phyloP scores from a whole-genome alignment of 2,113 vertebrate species.

The Microcebus tavaratra region DNA sequence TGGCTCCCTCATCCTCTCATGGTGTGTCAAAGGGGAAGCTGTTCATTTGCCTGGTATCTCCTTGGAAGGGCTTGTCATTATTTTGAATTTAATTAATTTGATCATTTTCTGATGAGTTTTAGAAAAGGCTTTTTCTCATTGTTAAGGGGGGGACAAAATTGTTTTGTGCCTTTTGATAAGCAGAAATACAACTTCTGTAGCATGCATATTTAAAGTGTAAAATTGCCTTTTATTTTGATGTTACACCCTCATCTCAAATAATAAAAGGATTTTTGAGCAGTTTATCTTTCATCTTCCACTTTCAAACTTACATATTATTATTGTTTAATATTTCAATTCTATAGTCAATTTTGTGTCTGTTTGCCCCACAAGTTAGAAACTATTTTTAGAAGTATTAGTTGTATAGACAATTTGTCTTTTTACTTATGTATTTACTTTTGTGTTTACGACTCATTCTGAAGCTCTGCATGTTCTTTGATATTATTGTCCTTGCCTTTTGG shows the following conservation, averaged over 20 bases:
- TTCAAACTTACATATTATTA: not conserved
- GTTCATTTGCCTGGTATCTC: not conserved
- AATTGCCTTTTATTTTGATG: not conserved
- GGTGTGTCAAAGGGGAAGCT: not conserved
- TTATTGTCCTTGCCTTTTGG: not conserved
- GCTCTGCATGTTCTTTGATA: not conserved
- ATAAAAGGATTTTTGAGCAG: not conserved
- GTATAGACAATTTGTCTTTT: not conserved
- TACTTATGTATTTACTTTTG: not conserved
- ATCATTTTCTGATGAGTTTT: not conserved
- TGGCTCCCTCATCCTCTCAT: not conserved
- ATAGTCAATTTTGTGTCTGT: not conserved
- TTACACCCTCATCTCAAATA: not conserved
- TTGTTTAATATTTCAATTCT: not conserved
- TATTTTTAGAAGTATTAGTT: not conserved
- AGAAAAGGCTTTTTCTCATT: not conserved
- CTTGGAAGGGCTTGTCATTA: not conserved
- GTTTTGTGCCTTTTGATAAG: not conserved
- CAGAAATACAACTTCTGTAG: not conserved
- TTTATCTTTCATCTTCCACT: not conserved
- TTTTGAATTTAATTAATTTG: not conserved
- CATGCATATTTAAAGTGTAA: not conserved
- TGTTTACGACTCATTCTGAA: not conserved
- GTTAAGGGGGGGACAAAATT: not conserved
- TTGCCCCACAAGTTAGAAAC: not conserved